These are phyloP conservation scores for Pelecanoides urinatrix DNA, from an alignment of 2,113 vertebrate species.

Conservation along the genomic window DNA sequence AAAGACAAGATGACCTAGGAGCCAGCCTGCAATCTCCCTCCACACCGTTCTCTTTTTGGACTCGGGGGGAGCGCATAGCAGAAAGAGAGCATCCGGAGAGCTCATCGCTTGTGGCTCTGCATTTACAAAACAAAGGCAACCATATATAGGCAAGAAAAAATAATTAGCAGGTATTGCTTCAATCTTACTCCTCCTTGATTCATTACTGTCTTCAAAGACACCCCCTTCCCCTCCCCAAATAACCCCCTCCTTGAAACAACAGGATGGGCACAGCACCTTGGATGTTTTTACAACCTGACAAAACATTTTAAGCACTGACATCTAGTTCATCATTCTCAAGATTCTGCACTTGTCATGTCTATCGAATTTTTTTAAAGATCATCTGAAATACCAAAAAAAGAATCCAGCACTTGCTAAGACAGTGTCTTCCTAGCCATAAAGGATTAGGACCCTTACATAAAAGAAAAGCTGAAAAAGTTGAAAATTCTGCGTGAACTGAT, in stretches of 20 bases:
- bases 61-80: accelerated
- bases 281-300: background rate
- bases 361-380: background rate
- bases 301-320: background rate
- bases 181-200: background rate
- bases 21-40: accelerated
- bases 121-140: background rate
- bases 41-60: background rate
- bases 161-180: background rate
- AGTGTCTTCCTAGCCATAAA: background rate
- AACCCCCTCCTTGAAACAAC: background rate
- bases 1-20: background rate
- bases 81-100: background rate
- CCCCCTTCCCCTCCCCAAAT: background rate
- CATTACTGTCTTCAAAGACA: background rate
- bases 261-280: background rate
- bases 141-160: background rate
- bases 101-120: background rate
- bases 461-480: background rate
- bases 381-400: background rate
- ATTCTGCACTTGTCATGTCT: background rate
- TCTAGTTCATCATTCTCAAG: background rate
- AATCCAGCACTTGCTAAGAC: background rate
- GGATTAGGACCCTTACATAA: background rate
- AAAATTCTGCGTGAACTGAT: background rate